Conservation (phyloP, 2,888 invertebrate species). For the Halictus quadricinctus region DNA sequence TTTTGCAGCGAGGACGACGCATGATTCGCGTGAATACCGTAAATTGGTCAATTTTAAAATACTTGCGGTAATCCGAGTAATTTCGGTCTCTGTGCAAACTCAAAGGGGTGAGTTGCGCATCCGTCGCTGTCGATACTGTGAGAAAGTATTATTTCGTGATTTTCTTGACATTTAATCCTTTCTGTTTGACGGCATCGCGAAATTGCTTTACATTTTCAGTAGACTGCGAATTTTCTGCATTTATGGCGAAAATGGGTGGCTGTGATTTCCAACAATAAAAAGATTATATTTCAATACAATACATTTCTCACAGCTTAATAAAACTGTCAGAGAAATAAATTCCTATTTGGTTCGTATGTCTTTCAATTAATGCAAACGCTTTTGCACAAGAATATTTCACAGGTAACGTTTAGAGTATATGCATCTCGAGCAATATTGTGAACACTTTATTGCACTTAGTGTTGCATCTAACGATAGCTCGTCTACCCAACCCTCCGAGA, state of each 20-base stretch:
- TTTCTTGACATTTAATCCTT: neutral
- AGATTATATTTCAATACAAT: too few species aligned
- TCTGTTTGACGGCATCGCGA: too few species aligned
- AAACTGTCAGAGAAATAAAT: too few species aligned
- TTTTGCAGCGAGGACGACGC: neutral
- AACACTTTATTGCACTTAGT: neutral
- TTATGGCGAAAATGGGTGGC: neutral
- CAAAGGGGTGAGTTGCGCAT: neutral
- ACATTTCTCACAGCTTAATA: too few species aligned
- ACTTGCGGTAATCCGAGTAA: neutral
- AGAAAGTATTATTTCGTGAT: neutral
- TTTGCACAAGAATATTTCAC: neutral
- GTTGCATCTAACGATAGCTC: slow-evolving; percentile 1
- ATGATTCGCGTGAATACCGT: neutral
- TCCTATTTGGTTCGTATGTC: too few species aligned
- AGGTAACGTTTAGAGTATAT: neutral
- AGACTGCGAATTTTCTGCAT: neutral
- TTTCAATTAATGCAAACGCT: neutral
- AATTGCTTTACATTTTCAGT: too few species aligned
- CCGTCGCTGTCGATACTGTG: neutral
- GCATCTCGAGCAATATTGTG: neutral
- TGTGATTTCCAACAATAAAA: too few species aligned
- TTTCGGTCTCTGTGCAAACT: neutral
- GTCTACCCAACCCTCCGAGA: neutral
- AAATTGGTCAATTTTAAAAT: neutral